Conservation (phyloP, 1,140 invertebrate genomes). For the Hydropsyche tenuis region DNA sequence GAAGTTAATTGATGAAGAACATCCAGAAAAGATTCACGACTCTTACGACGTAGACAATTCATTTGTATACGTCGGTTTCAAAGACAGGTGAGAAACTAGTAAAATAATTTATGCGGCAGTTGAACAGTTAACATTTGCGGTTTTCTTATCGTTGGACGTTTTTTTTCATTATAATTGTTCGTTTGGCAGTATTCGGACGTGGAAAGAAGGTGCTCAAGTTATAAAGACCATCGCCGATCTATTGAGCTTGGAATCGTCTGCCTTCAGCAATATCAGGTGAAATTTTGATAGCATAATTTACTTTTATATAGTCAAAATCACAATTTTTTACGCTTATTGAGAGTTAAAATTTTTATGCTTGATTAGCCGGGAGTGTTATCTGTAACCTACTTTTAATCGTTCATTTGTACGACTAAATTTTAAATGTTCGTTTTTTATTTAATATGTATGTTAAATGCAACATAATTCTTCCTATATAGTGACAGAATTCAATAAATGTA, state of each 20-base stretch:
- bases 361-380: neutral
- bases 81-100: conserved; percentile 61
- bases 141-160: neutral
- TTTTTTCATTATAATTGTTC: conserved; percentile 1
- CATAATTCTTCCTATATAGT: too few species aligned
- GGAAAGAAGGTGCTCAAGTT: conserved; percentile 66
- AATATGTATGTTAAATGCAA: too few species aligned
- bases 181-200: conserved; percentile 55
- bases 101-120: conserved; percentile 4
- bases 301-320: neutral
- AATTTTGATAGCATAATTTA: neutral
- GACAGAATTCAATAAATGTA: too few species aligned
- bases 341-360: neutral
- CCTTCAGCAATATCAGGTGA: conserved; percentile 62
- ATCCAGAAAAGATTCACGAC: conserved; percentile 55
- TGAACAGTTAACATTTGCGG: neutral
- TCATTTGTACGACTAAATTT: too few species aligned
- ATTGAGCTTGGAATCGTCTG: conserved; percentile 65
- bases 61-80: conserved; percentile 73
- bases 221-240: conserved; percentile 67
- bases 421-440: too few species aligned
- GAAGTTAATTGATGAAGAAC: conserved; percentile 7
- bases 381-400: neutral
- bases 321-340: neutral
- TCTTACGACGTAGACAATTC: conserved; percentile 70